phyloP scores from a whole-genome alignment of 1,140 invertebrate species.

The Lordiphosa mommai region DNA sequence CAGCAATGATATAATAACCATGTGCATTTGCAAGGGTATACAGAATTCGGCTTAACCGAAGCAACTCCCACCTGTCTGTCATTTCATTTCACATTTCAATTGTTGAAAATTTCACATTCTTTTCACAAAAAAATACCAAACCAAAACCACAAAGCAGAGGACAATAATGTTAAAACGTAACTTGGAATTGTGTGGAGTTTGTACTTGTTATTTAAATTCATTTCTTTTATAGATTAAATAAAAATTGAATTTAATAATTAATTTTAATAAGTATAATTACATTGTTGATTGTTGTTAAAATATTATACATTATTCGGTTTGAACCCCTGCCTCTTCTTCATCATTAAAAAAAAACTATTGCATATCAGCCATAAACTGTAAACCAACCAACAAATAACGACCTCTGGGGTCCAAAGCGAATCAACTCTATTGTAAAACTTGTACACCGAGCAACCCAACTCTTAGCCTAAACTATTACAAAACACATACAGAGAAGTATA shows the following conservation, averaged over 20 bases:
- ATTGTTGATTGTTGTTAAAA: conserved; percentile 39
- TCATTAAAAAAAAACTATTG: conserved; percentile 8
- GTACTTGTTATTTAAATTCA: conserved; percentile 48
- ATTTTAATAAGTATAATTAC: conserved; percentile 42
- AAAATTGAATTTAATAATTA: conserved; percentile 35
- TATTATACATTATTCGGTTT: conserved; percentile 6
- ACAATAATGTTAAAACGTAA: conserved; percentile 65
- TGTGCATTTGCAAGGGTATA: no score
- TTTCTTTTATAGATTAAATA: conserved; percentile 45
- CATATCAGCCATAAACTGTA: conserved; percentile 60
- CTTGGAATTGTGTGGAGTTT: conserved; percentile 41
- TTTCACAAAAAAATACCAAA: conserved; percentile 12
- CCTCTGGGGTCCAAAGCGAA: conserved; percentile 32
- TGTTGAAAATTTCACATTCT: conserved; percentile 20
- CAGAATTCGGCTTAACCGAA: no score
- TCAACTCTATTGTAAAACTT: conserved; percentile 53
- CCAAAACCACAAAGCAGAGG: conserved; percentile 38
- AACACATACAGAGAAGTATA: conserved; percentile 9
- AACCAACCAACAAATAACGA: conserved; percentile 14
- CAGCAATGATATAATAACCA: no score
- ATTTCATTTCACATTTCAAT: conserved; percentile 29
- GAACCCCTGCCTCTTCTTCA: no score
- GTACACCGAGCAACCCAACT: conserved; percentile 59
- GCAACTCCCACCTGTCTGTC: no score
- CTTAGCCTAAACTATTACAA: conserved; percentile 16